Evolutionary conservation across 2,888 invertebrate genomes (phyloP).

Genomic region (Microdon myrmicae): DNA sequence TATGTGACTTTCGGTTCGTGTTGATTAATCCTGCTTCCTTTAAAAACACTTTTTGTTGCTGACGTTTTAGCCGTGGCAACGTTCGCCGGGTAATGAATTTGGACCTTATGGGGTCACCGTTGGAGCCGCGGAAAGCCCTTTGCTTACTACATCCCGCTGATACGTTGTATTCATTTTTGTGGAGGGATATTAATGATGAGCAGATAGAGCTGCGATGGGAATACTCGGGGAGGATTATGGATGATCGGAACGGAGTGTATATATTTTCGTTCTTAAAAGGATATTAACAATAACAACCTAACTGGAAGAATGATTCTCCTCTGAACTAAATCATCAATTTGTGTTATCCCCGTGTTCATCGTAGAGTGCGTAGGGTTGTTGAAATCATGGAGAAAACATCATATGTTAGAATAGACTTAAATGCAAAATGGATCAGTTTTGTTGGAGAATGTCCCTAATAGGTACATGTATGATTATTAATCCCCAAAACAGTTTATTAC

Average conservation of each 20-base stretch:
- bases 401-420: too few relatives aligned
- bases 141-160: background rate
- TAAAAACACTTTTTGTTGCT: slow-evolving; percentile 31
- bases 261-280: slow-evolving; percentile 39
- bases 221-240: slow-evolving; percentile 25
- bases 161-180: slow-evolving; percentile 9
- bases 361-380: too few relatives aligned
- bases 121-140: slow-evolving; percentile 30
- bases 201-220: slow-evolving; percentile 33
- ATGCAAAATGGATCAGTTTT: too few relatives aligned
- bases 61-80: background rate
- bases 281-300: slow-evolving; percentile 41
- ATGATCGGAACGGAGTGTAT: slow-evolving; percentile 28
- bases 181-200: slow-evolving; percentile 36
- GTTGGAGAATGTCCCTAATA: too few relatives aligned
- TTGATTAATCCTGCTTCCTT: slow-evolving; percentile 46
- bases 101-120: slow-evolving; percentile 34
- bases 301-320: slow-evolving; percentile 41
- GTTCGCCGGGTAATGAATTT: slow-evolving; percentile 5
- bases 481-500: too few relatives aligned
- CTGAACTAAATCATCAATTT: slow-evolving; percentile 27
- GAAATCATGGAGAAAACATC: too few relatives aligned
- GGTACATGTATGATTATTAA: too few relatives aligned
- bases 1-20: slow-evolving; percentile 40
- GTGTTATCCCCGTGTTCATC: slow-evolving; percentile 38